Conservation (phyloP, 2,113 vertebrate species). For the Dicrurus megarhynchus region DNA sequence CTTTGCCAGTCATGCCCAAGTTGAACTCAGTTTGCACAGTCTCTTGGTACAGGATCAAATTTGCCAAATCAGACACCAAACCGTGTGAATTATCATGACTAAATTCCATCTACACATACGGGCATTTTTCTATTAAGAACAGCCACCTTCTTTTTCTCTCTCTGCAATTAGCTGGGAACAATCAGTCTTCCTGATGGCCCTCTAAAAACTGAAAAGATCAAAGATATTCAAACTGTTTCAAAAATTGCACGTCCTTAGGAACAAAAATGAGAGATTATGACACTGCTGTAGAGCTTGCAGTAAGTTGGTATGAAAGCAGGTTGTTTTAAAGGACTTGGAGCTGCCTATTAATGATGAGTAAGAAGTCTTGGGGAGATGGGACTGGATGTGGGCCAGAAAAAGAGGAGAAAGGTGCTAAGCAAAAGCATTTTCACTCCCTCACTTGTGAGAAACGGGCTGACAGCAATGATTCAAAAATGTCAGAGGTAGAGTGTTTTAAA, state of each 20-base stretch:
- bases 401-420: neutral
- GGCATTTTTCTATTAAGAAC: neutral
- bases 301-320: neutral
- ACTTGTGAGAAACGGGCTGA: neutral
- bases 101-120: neutral
- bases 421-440: neutral
- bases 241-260: neutral
- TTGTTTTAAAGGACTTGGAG: neutral
- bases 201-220: neutral
- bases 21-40: neutral
- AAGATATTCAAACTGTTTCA: neutral
- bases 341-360: neutral
- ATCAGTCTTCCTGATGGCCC: neutral
- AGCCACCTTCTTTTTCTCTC: neutral
- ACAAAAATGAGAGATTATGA: neutral
- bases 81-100: fast-evolving
- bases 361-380: neutral
- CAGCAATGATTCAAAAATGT: neutral
- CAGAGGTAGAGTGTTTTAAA: neutral
- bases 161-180: neutral
- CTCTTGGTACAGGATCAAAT: neutral
- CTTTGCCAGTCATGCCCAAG: neutral
- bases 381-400: neutral
- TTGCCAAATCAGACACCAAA: neutral
- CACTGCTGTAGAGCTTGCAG: neutral